phyloP scores from a whole-genome alignment of 2,797 vertebrate genomes.

The Phyllotis vaccarum region DNA sequence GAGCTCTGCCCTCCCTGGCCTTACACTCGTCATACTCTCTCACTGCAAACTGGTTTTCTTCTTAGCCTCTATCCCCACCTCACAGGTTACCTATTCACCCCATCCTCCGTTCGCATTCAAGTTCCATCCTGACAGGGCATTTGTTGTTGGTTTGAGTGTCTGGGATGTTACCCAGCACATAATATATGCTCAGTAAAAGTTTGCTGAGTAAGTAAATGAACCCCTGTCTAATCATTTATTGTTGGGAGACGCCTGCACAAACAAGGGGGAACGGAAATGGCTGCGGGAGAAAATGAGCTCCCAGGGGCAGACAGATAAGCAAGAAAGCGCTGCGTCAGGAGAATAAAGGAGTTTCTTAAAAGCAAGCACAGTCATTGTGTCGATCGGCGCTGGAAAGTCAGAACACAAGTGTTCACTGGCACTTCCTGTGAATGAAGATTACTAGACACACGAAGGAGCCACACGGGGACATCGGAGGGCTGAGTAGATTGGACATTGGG shows the following conservation, averaged over 20 bases:
- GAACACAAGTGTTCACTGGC: neutral
- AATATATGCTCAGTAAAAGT: slow-evolving; percentile 32
- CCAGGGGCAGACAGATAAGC: neutral
- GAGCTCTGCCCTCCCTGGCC: neutral
- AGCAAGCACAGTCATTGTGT: neutral
- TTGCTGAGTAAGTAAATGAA: neutral
- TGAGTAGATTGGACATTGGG: neutral
- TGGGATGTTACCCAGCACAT: neutral
- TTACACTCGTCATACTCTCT: neutral
- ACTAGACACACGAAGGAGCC: no score
- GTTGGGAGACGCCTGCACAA: neutral
- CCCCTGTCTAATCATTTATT: neutral
- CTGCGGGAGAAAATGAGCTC: neutral
- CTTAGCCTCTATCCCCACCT: neutral
- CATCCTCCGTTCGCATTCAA: neutral
- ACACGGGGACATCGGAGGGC: fast-evolving
- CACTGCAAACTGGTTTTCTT: neutral
- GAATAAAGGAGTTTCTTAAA: slow-evolving; percentile 13
- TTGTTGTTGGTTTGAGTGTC: neutral
- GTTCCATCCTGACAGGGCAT: neutral
- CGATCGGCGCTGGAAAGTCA: neutral
- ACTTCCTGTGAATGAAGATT: neutral
- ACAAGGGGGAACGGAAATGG: neutral
- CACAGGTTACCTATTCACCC: neutral
- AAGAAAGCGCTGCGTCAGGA: neutral